Evolutionary conservation across 1,140 invertebrate species (phyloP).

Genomic region (Dreissena rostriformis): DNA sequence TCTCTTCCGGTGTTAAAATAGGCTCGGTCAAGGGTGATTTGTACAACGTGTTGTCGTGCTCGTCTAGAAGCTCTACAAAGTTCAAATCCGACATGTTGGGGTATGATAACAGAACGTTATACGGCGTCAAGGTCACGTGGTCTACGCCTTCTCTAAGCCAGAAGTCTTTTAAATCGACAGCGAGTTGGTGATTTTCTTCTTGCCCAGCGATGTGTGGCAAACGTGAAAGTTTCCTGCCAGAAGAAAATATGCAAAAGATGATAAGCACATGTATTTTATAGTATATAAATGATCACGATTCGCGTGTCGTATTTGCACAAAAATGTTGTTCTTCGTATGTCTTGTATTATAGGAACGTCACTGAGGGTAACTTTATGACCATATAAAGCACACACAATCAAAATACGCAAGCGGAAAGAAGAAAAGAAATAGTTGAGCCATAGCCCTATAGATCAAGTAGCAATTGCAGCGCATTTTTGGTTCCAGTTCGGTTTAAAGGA

Average conservation of each 20-base stretch:
- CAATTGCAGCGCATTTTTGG: too few species aligned
- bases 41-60: constrained; percentile 51
- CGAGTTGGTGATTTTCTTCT: constrained; percentile 65
- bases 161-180: constrained; percentile 64
- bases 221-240: constrained; percentile 60
- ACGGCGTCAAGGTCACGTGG: constrained; percentile 70
- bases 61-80: constrained; percentile 63
- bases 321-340: neutral
- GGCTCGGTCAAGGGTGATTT: constrained; percentile 66
- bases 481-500: too few species aligned
- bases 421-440: too few species aligned
- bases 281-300: neutral
- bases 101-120: constrained; percentile 77
- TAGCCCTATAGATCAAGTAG: too few species aligned
- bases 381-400: too few species aligned
- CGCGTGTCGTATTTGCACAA: neutral
- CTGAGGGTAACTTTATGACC: too few species aligned
- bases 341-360: neutral
- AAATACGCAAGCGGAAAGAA: too few species aligned
- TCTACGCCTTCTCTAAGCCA: constrained; percentile 70
- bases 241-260: neutral
- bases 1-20: constrained; percentile 69
- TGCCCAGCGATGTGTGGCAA: constrained; percentile 77
- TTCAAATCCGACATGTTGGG: constrained; percentile 69
- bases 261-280: neutral